A percentile compares a stretch with the other conserved stretches of the same genome.
Conservation (phyloP, 2,113 vertebrate genomes). For the Eublepharis macularius region DNA sequence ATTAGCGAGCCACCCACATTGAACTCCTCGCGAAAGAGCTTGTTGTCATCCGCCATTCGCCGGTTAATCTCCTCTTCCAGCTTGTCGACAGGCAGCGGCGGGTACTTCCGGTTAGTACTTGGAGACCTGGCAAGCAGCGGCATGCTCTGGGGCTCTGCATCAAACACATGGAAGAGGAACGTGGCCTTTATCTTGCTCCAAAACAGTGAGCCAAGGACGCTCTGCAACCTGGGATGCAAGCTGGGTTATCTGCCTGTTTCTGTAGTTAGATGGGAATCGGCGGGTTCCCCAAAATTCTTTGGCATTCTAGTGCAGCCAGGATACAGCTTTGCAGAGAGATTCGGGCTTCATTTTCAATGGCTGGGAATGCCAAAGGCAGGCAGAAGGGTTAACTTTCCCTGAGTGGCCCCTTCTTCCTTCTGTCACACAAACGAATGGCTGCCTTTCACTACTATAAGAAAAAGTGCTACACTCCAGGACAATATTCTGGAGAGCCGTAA, state of each 20-base stretch:
- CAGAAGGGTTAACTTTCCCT: no score
- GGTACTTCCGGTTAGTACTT: constrained; percentile 98
- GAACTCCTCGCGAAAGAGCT: constrained; percentile 97
- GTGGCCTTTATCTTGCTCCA: neutral
- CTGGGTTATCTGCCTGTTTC: no score
- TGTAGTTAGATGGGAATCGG: no score
- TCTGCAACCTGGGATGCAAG: fast-evolving
- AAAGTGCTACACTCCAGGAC: neutral
- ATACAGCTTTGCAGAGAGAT: neutral
- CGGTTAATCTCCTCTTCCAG: constrained; percentile 98
- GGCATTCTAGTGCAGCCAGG: neutral
- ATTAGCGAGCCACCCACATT: constrained; percentile 80
- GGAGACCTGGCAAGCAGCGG: constrained; percentile 95
- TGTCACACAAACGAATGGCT: neutral
- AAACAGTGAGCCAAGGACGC: fast-evolving
- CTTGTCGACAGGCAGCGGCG: constrained; percentile 93
- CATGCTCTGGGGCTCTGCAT: constrained; percentile 93
- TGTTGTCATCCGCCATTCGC: constrained; percentile 98
- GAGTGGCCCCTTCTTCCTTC: no score
- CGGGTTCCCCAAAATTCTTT: neutral
- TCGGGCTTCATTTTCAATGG: neutral
- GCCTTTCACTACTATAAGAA: neutral
- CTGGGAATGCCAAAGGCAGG: no score
- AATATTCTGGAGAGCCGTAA: no score
- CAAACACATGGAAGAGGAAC: fast-evolving